A percentile compares a stretch with the other conserved stretches of the same genome.
Conservation (phyloP, 64 coral and sea anemone genomes). For the Montipora capricornis region DNA sequence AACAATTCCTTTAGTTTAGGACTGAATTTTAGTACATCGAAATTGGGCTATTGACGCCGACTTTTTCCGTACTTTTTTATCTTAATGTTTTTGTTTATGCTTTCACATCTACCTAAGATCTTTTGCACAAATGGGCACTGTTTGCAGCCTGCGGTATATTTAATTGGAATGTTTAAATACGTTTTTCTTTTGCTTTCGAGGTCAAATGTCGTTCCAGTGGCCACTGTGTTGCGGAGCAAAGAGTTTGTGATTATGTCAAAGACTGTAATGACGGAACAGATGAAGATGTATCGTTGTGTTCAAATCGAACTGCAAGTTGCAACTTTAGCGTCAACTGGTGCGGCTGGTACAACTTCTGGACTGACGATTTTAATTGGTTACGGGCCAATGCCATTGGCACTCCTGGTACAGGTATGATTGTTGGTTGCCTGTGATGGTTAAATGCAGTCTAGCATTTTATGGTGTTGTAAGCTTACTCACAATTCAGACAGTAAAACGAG, state of each 20-base stretch:
- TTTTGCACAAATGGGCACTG: too few relatives aligned
- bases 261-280: slow-evolving; percentile 85
- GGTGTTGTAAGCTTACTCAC: too few relatives aligned
- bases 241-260: slow-evolving; percentile 77
- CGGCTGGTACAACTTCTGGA: slow-evolving; percentile 43
- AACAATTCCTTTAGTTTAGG: too few relatives aligned
- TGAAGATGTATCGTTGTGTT: slow-evolving; percentile 56
- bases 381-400: slow-evolving; percentile 58
- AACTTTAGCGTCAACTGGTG: slow-evolving; percentile 84
- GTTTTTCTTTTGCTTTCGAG: slow-evolving; percentile 18
- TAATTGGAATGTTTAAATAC: not conserved
- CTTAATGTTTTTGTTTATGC: too few relatives aligned
- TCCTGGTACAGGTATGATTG: slow-evolving; percentile 54
- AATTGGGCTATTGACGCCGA: too few relatives aligned
- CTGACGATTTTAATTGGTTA: slow-evolving; percentile 86
- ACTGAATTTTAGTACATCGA: too few relatives aligned
- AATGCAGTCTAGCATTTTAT: not conserved
- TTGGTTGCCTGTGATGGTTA: not conserved
- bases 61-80: too few relatives aligned
- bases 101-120: too few relatives aligned
- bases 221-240: slow-evolving; percentile 73
- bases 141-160: too few relatives aligned
- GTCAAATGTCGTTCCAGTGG: slow-evolving; percentile 80
- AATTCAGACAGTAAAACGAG: too few relatives aligned
- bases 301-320: slow-evolving; percentile 71